Evolutionary conservation across 2,113 vertebrate genomes (phyloP), one percentile per base, ranked within the genome.

Genomic region (Amphilophus citrinellus): DNA sequence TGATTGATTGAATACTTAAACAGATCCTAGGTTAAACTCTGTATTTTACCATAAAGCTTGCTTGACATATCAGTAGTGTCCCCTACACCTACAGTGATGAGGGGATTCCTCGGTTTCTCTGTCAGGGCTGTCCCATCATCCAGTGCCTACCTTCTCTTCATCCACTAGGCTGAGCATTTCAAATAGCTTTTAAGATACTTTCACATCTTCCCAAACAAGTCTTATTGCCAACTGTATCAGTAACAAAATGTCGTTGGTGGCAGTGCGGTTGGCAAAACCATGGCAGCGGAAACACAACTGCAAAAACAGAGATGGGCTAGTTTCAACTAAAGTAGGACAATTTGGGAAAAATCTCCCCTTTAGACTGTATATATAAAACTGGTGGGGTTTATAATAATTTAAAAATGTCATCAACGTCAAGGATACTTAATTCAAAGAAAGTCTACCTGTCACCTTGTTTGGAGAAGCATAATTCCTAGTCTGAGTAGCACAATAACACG

Each of bases 271-370:
- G 27, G 47, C 6, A 50, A 53, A 32, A 53, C 27, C 44, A 32
- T 18, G 32, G 44, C 11, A 6, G 11, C 50, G 0, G 11, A 71
- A 32, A 32, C 44, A 53, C 0, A 1, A 71, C 24, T 53, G 1
- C 1, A 5, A 53, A 35, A 17, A 53, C 3, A 3, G 17, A 32
- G 24, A 30, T 44, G 2, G 24, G 10, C 18, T 10, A 53, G 24
- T 73, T 73, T 1, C 24, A 53, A 11, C 44, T 53, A 30, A 73
- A 73, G 11, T 32, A 44, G 66, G 66, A 53, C 15, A 32, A 10
- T 73, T 13, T 73, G 17, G 65, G 10, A 10, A 73, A 53, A 20
- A 73, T 53, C 24, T 50, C 50, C 24, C 27, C 44, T 73, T 53
- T 73, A 73, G 66, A 53, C 47, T 0, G 0, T 35, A 56, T 32